phyloP scores from a whole-genome alignment of 2,113 vertebrate genomes.

The Chascanopsetta lugubris region DNA sequence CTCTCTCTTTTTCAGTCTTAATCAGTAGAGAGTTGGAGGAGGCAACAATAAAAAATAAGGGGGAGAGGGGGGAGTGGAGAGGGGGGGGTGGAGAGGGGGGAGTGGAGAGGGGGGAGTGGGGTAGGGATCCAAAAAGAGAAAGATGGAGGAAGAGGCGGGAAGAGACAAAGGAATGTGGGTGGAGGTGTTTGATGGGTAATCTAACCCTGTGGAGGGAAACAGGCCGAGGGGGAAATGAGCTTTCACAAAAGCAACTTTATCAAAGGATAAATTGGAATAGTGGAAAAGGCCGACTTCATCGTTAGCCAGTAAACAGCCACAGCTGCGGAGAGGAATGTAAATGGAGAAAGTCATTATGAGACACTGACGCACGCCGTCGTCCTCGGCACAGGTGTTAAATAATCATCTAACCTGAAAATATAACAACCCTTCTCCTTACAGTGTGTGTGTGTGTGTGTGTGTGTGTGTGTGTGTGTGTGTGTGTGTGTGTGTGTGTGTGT shows the following conservation, averaged over 20 bases:
- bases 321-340: conserved; percentile 35
- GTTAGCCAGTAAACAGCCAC: conserved; percentile 25
- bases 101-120: conserved; percentile 10
- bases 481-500: no score
- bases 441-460: background rate
- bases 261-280: conserved; percentile 52
- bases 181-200: conserved; percentile 59
- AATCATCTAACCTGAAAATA: conserved; percentile 1
- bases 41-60: conserved; percentile 28
- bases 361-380: conserved; percentile 10
- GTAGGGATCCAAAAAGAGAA: conserved; percentile 30
- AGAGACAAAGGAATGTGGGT: conserved; percentile 30
- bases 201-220: conserved; percentile 60
- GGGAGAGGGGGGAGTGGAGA: conserved; percentile 16
- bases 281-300: conserved; percentile 26
- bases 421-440: conserved; percentile 1
- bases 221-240: conserved; percentile 53
- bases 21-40: conserved; percentile 58
- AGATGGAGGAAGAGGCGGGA: conserved; percentile 14
- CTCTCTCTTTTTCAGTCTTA: conserved; percentile 61
- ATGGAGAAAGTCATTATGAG: conserved; percentile 41
- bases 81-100: conserved; percentile 18
- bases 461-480: no score
- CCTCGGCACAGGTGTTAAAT: conserved; percentile 10
- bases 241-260: conserved; percentile 58